Evolutionary conservation across 2,797 vertebrate species (phyloP).

Genomic region (Natrix natrix): DNA sequence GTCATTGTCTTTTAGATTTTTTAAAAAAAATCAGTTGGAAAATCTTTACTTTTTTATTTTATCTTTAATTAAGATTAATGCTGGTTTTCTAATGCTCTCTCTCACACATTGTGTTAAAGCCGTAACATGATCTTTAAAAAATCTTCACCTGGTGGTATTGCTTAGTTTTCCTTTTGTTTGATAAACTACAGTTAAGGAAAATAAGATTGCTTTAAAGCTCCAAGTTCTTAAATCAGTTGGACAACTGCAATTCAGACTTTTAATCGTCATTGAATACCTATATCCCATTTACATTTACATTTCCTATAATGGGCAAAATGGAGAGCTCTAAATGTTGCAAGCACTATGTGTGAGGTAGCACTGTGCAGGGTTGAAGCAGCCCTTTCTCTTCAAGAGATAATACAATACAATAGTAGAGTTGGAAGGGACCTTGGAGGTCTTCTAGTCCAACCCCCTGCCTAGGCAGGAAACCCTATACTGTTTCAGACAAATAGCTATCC

Average conservation of each 20-base stretch:
- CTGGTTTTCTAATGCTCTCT: not conserved
- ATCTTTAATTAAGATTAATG: not conserved
- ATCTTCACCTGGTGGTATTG: not conserved
- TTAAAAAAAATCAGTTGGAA: not conserved
- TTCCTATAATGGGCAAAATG: not conserved
- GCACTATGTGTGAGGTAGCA: not conserved
- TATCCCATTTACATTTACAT: not conserved
- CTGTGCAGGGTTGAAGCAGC: not conserved
- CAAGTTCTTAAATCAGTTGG: not conserved
- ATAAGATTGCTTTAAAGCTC: not conserved
- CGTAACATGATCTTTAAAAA: not conserved
- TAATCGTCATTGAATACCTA: rapidly evolving
- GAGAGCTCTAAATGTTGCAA: not conserved
- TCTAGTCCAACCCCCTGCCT: too few relatives aligned
- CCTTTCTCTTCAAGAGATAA: not conserved
- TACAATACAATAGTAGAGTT: too few relatives aligned
- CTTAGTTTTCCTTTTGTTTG: not conserved
- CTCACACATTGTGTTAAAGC: not conserved
- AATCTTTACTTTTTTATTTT: not conserved
- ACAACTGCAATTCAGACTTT: not conserved
- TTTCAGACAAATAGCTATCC: too few relatives aligned
- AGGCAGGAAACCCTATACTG: too few relatives aligned
- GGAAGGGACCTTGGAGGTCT: too few relatives aligned
- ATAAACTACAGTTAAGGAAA: not conserved
- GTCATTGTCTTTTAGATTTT: not conserved